Evolutionary conservation across 2,113 vertebrate species (phyloP).

Genomic region (Myrmecophaga tridactyla): DNA sequence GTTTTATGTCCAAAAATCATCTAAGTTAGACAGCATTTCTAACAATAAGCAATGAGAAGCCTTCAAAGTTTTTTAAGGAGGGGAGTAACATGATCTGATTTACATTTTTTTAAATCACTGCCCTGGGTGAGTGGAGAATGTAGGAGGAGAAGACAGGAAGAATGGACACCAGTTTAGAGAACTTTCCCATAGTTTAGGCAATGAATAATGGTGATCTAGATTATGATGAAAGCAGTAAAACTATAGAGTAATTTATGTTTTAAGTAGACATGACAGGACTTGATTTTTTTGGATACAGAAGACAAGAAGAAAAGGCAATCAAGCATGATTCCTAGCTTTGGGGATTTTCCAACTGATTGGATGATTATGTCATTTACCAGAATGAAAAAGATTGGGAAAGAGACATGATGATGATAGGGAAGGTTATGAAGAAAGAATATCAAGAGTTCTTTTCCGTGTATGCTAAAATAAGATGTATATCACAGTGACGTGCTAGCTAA

Average conservation of each 20-base stretch:
- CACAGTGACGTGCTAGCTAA: neutral
- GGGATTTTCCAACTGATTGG: neutral
- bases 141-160: neutral
- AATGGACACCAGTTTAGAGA: neutral
- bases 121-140: neutral
- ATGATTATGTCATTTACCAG: neutral
- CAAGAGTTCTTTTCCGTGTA: neutral
- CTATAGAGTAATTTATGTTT: conserved; percentile 4
- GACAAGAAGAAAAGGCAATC: neutral
- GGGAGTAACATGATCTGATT: neutral
- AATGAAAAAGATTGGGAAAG: neutral
- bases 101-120: neutral
- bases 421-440: neutral
- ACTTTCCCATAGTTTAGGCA: neutral
- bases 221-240: neutral
- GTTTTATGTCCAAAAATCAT: neutral
- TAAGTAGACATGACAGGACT: neutral
- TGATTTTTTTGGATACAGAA: neutral
- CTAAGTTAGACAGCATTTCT: neutral
- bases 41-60: neutral
- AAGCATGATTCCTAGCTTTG: neutral
- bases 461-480: neutral
- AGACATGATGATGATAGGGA: neutral
- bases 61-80: neutral
- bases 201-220: neutral